Evolutionary conservation across 2,113 vertebrate genomes (phyloP).

Genomic region (Nothobranchius furzeri): DNA sequence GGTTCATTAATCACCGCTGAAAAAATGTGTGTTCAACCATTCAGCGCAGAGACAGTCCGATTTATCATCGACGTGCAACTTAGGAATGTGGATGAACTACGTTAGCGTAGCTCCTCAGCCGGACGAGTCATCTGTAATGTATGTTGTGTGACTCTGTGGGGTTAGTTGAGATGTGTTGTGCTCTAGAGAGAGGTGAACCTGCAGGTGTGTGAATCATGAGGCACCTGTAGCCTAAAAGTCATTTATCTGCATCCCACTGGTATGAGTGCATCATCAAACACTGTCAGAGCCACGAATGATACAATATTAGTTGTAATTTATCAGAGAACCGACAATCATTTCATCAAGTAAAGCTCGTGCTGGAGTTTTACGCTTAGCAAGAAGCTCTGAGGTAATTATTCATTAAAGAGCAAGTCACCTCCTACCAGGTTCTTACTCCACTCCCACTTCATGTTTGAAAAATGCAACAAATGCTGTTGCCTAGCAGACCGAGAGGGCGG

Average conservation of each 20-base stretch:
- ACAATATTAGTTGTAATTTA: constrained; percentile 15
- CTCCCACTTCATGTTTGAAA: too few species aligned
- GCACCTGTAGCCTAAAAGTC: neutral
- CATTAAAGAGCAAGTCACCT: neutral
- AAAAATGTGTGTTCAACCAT: neutral
- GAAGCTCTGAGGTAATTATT: constrained; percentile 36
- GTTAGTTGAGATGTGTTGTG: neutral
- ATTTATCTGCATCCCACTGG: constrained; percentile 13
- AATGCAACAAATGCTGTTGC: too few species aligned
- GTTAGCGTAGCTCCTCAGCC: too few species aligned
- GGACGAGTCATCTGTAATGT: neutral
- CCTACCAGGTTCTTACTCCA: too few species aligned
- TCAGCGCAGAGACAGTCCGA: neutral
- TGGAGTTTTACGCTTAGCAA: constrained; percentile 28
- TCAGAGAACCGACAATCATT: constrained; percentile 8
- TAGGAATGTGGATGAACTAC: neutral
- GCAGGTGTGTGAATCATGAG: constrained; percentile 2
- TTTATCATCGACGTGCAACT: neutral
- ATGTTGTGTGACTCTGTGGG: neutral
- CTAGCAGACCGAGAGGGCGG: too few species aligned
- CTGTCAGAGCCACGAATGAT: constrained; percentile 4
- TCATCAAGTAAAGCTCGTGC: constrained; percentile 18
- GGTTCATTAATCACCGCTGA: neutral
- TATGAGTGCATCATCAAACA: neutral
- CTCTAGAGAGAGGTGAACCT: neutral